A percentile compares a stretch with the other conserved stretches of the same genome.
phyloP scores from a whole-genome alignment of 2,797 vertebrate species.

The Acomys russatus region DNA sequence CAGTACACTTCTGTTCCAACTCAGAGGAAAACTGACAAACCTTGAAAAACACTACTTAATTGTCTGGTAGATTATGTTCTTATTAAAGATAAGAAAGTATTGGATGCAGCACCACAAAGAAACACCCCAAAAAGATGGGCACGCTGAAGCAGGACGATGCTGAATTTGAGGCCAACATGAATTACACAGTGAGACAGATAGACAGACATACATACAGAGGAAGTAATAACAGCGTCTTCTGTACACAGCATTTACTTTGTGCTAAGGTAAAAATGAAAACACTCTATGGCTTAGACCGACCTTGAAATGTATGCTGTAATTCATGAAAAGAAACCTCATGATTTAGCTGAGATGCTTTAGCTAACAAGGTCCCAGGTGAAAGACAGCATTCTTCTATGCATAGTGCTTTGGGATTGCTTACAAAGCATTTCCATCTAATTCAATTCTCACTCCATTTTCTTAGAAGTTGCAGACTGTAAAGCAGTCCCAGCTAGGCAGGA shows the following conservation, averaged over 20 bases:
- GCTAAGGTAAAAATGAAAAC: slow-evolving; percentile 56
- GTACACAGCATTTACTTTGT: slow-evolving; percentile 14
- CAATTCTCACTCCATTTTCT: slow-evolving; percentile 45
- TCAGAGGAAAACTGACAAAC: slow-evolving; percentile 1
- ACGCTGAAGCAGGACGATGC: not conserved
- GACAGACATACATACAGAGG: not conserved
- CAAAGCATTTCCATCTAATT: slow-evolving; percentile 64
- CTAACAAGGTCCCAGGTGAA: slow-evolving; percentile 72
- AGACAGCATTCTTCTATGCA: slow-evolving; percentile 54
- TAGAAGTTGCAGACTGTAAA: slow-evolving; percentile 15
- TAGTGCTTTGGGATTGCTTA: slow-evolving; percentile 64
- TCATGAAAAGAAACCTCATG: not conserved
- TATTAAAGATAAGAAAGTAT: slow-evolving; percentile 56
- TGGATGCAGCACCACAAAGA: not conserved
- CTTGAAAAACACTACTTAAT: slow-evolving; percentile 37
- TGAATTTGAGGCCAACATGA: not conserved
- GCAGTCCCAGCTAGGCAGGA: not conserved
- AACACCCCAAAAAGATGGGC: not conserved
- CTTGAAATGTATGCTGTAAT: not conserved
- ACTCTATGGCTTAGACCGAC: slow-evolving; percentile 7
- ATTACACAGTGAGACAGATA: not conserved
- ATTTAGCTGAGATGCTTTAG: slow-evolving; percentile 73
- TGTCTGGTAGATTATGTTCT: slow-evolving; percentile 13
- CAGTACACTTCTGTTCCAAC: not conserved
- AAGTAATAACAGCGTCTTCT: slow-evolving; percentile 25